Evolutionary conservation across 2,888 invertebrate species (phyloP), one percentile per base, ranked within the genome.

Genomic region (Tiphia femorata): DNA sequence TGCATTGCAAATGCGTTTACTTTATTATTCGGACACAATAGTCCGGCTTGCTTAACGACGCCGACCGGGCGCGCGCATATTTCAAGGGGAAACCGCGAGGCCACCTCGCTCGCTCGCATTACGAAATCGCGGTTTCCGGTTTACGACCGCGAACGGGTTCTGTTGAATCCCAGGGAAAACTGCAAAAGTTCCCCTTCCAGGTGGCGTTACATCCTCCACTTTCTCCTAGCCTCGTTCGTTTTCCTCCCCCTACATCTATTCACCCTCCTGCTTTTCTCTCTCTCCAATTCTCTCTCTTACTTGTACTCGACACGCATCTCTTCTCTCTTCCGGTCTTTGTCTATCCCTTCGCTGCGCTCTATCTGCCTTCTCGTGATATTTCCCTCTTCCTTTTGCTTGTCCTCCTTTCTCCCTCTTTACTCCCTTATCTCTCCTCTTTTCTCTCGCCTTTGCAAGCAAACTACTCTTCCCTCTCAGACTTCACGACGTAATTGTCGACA

Each of bases 1-100:
- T 78, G 77, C 77, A 78, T 73, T 77, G 76, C 76, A 76, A 76
- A 78, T 78, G 64, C 62, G 56, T 66, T 67, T 65, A 70, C 66
- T 75, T 77, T 77, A 77, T 74, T 73, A 72, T 62, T 61, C 64
- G 58, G 57, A 58, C 68, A 73, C 76, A 76, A 77, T 73, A 51
- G 60, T 56, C 64, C 54, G 48, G 63, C 49, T 33, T 40, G 55
- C 47, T 62, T 55, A 65, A 63, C 57, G 47, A 48, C 29, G 58
- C 49, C 44, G 50, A 42, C 49, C 41, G 50, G 44, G 47, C 44
- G 48, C 51, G 54, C 62, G 64, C 66, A 63, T 71, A 68, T 73
- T 65, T 72, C 47, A 27, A 33, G 54, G 20, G 58, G 57, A 58
- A 54, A 55, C 44, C 35, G 35, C 35, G 41, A 33, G 27, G 14